A percentile compares a stretch with the other conserved stretches of the same genome.
Evolutionary conservation across 2,113 vertebrate species (phyloP).

Genomic region (Rutilus rutilus): DNA sequence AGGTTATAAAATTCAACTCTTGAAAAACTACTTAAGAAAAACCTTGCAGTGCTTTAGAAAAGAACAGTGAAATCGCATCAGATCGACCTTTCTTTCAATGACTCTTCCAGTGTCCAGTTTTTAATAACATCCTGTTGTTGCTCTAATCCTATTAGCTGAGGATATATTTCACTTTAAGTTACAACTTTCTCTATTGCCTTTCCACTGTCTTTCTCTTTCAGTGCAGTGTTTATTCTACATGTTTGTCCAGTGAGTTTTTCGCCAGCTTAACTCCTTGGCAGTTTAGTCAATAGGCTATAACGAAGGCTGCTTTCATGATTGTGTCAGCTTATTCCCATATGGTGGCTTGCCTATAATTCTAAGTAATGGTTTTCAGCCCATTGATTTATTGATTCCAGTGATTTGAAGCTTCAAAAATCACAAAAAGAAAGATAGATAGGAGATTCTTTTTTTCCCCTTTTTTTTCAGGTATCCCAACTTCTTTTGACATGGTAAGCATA

Average conservation of each 20-base stretch:
- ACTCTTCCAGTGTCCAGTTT: background rate
- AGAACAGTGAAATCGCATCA: background rate
- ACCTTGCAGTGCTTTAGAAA: background rate
- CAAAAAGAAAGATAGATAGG: background rate
- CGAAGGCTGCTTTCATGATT: slow-evolving; percentile 54
- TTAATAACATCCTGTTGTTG: slow-evolving; percentile 16
- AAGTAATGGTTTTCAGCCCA: slow-evolving; percentile 34
- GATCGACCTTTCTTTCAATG: background rate
- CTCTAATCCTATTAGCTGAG: slow-evolving; percentile 14
- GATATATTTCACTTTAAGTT: background rate
- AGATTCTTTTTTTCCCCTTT: background rate
- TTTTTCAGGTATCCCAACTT: background rate
- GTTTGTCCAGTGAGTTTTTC: slow-evolving; percentile 40
- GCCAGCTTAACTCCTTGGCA: slow-evolving; percentile 36
- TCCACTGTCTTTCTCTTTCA: background rate
- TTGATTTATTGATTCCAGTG: slow-evolving; percentile 42
- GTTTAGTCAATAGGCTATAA: slow-evolving; percentile 54
- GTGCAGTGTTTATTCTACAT: background rate
- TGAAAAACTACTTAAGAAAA: background rate
- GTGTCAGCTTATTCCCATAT: slow-evolving; percentile 44
- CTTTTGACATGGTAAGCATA: background rate
- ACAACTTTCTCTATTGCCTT: background rate
- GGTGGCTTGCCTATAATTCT: slow-evolving; percentile 36
- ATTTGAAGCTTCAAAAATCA: slow-evolving; percentile 27
- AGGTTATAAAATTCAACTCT: background rate